Percentiles rank a stretch among this genome's conserved stretches.
phyloP scores from a whole-genome alignment of 2,888 invertebrate genomes.

The Nesidiocoris tenuis region DNA sequence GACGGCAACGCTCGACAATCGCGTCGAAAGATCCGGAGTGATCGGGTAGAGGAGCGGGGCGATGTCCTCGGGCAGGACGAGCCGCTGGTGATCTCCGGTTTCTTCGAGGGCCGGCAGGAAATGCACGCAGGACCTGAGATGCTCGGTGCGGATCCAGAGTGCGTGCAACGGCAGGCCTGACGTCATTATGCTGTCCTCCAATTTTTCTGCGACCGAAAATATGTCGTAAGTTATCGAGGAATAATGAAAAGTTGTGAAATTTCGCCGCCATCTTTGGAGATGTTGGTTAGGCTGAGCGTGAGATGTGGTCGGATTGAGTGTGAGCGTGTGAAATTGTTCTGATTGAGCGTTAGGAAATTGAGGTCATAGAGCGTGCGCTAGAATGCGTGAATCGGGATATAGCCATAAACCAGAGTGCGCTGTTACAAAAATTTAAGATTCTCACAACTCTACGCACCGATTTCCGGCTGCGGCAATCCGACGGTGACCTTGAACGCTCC shows the following conservation, averaged over 20 bases:
- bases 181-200: conserved; percentile 63
- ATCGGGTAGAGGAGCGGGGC: conserved; percentile 70
- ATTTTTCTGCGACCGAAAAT: conserved; percentile 56
- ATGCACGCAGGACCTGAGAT: conserved; percentile 69
- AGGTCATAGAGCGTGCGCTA: too few relatives aligned
- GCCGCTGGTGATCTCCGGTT: conserved; percentile 64
- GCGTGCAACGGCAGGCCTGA: conserved; percentile 70
- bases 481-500: conserved; percentile 51
- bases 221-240: too few relatives aligned
- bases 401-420: too few relatives aligned
- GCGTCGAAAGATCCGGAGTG: conserved; percentile 61
- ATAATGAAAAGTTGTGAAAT: too few relatives aligned
- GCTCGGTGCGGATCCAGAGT: conserved; percentile 74
- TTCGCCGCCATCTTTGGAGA: too few relatives aligned
- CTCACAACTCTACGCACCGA: conserved; percentile 44
- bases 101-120: conserved; percentile 61
- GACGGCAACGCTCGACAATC: conserved; percentile 63
- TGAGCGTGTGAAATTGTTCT: too few relatives aligned
- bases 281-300: too few relatives aligned
- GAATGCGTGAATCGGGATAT: too few relatives aligned
- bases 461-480: conserved; percentile 43
- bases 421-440: too few relatives aligned
- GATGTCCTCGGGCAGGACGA: conserved; percentile 65
- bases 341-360: too few relatives aligned
- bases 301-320: too few relatives aligned